These are phyloP conservation scores for Sthenelais limicola DNA, from an alignment of 2,888 invertebrate genomes.

Conservation along the genomic window DNA sequence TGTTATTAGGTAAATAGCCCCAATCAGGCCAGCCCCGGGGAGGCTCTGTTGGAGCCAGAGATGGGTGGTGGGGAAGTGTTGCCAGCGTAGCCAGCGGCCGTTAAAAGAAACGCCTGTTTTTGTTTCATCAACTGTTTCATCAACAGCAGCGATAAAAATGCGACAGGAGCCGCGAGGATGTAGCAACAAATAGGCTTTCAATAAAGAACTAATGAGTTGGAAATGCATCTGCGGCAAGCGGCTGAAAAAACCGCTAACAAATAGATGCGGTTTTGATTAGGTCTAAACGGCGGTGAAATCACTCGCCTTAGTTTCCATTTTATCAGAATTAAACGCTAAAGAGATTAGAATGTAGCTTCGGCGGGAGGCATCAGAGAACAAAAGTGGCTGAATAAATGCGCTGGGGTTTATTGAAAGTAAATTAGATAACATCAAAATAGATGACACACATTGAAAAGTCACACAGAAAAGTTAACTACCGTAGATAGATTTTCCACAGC, in stretches of 20 bases:
- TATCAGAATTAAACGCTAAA: neutral
- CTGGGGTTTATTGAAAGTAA: no score
- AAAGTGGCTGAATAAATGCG: no score
- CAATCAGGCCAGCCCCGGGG: neutral
- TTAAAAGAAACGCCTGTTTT: neutral
- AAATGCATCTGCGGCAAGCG: neutral
- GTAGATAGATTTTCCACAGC: no score
- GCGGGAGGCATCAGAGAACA: no score
- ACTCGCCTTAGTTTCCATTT: neutral
- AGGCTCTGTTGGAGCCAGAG: neutral
- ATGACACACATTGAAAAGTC: no score
- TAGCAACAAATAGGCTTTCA: conserved; percentile 6
- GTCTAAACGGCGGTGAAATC: neutral
- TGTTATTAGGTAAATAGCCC: conserved; percentile 8
- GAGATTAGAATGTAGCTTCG: neutral
- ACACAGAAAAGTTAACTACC: no score
- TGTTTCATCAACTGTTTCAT: neutral
- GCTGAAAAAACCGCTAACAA: neutral
- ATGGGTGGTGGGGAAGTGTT: neutral
- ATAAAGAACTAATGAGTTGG: conserved; percentile 1
- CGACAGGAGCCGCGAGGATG: neutral
- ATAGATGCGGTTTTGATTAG: conserved; percentile 5
- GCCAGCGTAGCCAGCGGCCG: neutral
- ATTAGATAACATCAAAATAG: no score
- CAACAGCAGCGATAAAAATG: neutral